Conservation (phyloP, 1,140 invertebrate species). For the Brachionus sp. region DNA sequence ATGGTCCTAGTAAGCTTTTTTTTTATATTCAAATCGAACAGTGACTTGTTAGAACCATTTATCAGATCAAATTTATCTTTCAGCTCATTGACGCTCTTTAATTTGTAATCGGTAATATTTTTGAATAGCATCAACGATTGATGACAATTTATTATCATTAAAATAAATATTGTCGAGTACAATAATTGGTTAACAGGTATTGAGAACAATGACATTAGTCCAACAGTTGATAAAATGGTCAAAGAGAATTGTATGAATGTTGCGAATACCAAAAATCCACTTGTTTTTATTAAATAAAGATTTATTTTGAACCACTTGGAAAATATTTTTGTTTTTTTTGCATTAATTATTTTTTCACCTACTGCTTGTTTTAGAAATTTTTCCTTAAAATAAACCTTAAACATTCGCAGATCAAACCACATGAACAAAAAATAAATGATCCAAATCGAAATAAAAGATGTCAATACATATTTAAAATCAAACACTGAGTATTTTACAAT, state of each 20-base stretch:
- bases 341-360: neutral
- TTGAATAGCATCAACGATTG: constrained; percentile 34
- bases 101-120: constrained; percentile 31
- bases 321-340: neutral
- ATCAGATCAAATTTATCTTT: neutral
- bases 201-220: neutral
- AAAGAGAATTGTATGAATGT: constrained; percentile 16
- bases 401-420: constrained; percentile 29
- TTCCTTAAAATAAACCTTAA: constrained; percentile 7
- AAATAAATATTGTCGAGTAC: constrained; percentile 27
- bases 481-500: constrained; percentile 7
- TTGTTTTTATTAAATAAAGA: neutral
- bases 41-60: neutral
- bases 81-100: neutral
- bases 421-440: constrained; percentile 33
- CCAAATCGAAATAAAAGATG: constrained; percentile 3
- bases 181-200: constrained; percentile 10
- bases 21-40: constrained; percentile 2
- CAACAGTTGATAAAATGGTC: constrained; percentile 12
- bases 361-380: neutral
- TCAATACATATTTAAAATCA: constrained; percentile 34
- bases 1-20: neutral
- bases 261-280: constrained; percentile 38
- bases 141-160: constrained; percentile 36
- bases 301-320: constrained; percentile 28